Percentiles rank a stretch among this genome's conserved stretches.
Evolutionary conservation across 2,888 invertebrate genomes (phyloP).

Genomic region (Chamaedrilus cognettii): DNA sequence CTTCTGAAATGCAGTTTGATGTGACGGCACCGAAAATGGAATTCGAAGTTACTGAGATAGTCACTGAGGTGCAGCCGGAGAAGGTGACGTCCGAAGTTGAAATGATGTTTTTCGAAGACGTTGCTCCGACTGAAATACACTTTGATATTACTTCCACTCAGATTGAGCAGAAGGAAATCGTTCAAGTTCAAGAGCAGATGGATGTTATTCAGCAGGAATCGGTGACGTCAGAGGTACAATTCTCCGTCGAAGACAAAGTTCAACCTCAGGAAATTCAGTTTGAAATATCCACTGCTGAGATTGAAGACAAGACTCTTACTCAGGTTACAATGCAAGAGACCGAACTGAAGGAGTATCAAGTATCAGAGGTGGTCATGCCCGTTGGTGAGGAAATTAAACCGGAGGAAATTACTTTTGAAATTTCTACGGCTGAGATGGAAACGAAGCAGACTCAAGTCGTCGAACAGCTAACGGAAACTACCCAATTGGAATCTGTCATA

Average conservation of each 20-base stretch:
- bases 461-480: background rate
- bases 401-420: conserved; percentile 20
- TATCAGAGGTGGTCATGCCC: conserved; percentile 15
- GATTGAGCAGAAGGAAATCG: no score
- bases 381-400: conserved; percentile 15
- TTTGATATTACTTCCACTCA: conserved; percentile 20
- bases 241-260: no score
- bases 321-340: no score
- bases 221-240: no score
- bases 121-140: conserved; percentile 6
- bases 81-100: conserved; percentile 7
- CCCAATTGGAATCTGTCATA: conserved; percentile 21
- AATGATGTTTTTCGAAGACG: conserved; percentile 2
- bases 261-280: no score
- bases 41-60: conserved; percentile 1
- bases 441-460: conserved; percentile 17
- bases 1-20: no score
- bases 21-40: no score
- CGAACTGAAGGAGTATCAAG: no score
- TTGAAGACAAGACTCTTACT: no score
- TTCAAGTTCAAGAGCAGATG: no score
- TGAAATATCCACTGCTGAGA: no score
- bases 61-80: conserved; percentile 11
- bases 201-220: no score
- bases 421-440: conserved; percentile 6